phyloP scores from a whole-genome alignment of 2,797 vertebrate genomes.

The Pipistrellus nathusii region DNA sequence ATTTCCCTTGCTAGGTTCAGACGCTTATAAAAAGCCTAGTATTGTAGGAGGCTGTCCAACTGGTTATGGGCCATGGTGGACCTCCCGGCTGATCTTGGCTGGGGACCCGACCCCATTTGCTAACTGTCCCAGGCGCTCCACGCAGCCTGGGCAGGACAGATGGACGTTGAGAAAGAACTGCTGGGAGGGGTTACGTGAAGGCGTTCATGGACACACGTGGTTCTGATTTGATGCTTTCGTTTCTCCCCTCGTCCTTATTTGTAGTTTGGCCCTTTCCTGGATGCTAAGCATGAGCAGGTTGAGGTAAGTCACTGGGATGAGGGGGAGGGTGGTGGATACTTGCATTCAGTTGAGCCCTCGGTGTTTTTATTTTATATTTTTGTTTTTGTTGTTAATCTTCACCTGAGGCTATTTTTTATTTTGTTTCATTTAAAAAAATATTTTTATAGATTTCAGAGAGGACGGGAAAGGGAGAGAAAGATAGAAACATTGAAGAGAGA shows the following conservation, averaged over 20 bases:
- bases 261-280: slow-evolving; percentile 96
- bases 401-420: too few relatives aligned
- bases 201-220: fast-evolving
- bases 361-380: background rate
- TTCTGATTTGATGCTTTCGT: slow-evolving; percentile 44
- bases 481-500: too few relatives aligned
- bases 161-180: background rate
- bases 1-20: background rate
- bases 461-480: too few relatives aligned
- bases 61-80: background rate
- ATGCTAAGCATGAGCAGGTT: slow-evolving; percentile 96
- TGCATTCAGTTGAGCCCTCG: fast-evolving
- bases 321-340: background rate
- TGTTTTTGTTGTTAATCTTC: too few relatives aligned
- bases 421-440: too few relatives aligned
- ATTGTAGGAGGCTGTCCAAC: background rate
- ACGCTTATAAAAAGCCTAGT: background rate
- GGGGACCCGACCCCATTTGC: background rate
- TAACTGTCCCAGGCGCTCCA: background rate
- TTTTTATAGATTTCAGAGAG: too few relatives aligned
- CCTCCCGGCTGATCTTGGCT: background rate
- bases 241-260: slow-evolving; percentile 25
- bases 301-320: slow-evolving; percentile 88
- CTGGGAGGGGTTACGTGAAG: background rate
- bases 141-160: background rate